Evolutionary conservation across 1,140 invertebrate genomes (phyloP).

Genomic region (Solenopsis fugax): DNA sequence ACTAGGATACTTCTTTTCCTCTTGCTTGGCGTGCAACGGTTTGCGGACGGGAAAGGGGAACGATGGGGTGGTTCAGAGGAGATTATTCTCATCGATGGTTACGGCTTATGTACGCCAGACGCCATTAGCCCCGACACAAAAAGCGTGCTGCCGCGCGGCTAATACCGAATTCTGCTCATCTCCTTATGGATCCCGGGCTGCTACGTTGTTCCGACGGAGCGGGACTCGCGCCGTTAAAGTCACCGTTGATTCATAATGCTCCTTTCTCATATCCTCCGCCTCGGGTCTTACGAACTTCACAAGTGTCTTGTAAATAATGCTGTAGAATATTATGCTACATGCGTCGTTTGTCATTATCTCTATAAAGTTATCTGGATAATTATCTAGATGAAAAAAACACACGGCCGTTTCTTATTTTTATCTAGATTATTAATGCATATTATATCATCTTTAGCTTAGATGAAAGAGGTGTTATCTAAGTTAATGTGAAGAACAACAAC

Average conservation of each 20-base stretch:
- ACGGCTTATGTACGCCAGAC: slow-evolving; percentile 64
- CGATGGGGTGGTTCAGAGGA: slow-evolving; percentile 25
- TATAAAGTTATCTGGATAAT: too few relatives aligned
- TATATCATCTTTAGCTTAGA: too few relatives aligned
- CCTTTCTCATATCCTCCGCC: slow-evolving; percentile 5
- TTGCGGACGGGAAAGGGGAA: background rate
- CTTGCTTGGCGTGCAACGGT: background rate
- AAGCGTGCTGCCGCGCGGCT: slow-evolving; percentile 25
- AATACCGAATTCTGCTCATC: slow-evolving; percentile 51
- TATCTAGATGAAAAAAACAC: too few relatives aligned
- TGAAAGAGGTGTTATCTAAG: too few relatives aligned
- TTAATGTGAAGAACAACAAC: too few relatives aligned
- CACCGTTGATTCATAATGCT: slow-evolving; percentile 36
- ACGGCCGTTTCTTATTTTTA: too few relatives aligned
- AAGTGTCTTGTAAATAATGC: slow-evolving; percentile 28
- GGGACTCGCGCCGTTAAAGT: slow-evolving; percentile 38
- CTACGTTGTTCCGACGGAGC: slow-evolving; percentile 2
- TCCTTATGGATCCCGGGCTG: slow-evolving; percentile 20
- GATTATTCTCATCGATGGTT: slow-evolving; percentile 69
- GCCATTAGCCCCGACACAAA: slow-evolving; percentile 45
- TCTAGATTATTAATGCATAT: too few relatives aligned
- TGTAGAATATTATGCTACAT: background rate
- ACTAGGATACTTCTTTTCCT: background rate
- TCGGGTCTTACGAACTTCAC: background rate
- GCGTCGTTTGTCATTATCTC: too few relatives aligned